These are phyloP conservation scores for Caenorhabditis sulstoni DNA, from an alignment of 2,888 invertebrate genomes.

Conservation along the genomic window DNA sequence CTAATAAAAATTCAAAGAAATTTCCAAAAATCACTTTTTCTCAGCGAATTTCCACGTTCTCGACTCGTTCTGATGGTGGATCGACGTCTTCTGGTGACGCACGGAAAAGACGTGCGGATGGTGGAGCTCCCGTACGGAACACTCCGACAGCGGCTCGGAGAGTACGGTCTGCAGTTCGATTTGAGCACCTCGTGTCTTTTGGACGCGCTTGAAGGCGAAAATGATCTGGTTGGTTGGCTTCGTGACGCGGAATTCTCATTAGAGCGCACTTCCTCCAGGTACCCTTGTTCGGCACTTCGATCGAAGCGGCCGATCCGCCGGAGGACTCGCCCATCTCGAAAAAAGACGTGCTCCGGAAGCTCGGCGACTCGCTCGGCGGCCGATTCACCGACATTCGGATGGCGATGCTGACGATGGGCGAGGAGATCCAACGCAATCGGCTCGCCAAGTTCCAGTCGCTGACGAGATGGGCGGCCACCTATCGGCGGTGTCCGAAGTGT, in stretches of 20 bases:
- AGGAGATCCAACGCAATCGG: slow-evolving; percentile 71
- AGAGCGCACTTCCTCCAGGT: slow-evolving; percentile 29
- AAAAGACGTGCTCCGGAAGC: slow-evolving; percentile 60
- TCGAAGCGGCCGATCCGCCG: slow-evolving; percentile 62
- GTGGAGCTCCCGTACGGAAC: slow-evolving; percentile 55
- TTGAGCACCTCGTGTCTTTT: slow-evolving; percentile 71
- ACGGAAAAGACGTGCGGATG: slow-evolving; percentile 45
- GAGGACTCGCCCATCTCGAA: slow-evolving; percentile 65
- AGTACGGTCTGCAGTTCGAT: slow-evolving; percentile 73
- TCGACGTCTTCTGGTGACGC: slow-evolving; percentile 64
- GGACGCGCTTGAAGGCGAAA: slow-evolving; percentile 60
- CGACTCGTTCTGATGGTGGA: slow-evolving; percentile 70
- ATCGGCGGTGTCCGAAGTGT: slow-evolving; percentile 82
- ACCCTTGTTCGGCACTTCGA: slow-evolving; percentile 67
- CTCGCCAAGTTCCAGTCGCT: slow-evolving; percentile 81
- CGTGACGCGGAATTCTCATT: neutral
- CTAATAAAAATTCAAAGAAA: slow-evolving; percentile 60
- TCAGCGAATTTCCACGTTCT: slow-evolving; percentile 67
- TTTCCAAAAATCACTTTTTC: slow-evolving; percentile 33
- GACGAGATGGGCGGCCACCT: slow-evolving; percentile 82
- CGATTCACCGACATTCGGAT: slow-evolving; percentile 64
- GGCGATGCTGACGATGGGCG: slow-evolving; percentile 76
- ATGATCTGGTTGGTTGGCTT: slow-evolving; percentile 31
- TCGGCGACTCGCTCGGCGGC: slow-evolving; percentile 66
- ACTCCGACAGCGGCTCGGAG: slow-evolving; percentile 65